phyloP scores from a whole-genome alignment of 2,797 vertebrate genomes.

The Sebastes iracundus region DNA sequence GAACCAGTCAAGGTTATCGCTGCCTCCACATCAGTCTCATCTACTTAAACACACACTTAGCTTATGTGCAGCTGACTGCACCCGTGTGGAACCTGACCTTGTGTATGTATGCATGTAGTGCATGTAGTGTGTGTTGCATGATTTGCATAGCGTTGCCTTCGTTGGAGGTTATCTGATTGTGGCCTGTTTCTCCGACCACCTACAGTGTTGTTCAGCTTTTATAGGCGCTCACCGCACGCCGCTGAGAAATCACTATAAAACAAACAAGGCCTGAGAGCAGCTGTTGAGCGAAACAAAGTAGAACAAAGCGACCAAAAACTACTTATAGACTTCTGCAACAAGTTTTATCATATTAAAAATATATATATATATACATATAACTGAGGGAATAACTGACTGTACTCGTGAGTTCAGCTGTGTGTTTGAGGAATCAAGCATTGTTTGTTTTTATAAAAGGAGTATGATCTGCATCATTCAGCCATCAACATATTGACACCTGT shows the following conservation, averaged over 20 bases:
- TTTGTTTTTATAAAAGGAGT: too few relatives aligned
- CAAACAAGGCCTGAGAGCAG: constrained; percentile 30
- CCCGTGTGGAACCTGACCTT: constrained; percentile 35
- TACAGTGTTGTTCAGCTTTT: constrained; percentile 32
- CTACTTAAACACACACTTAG: constrained; percentile 42
- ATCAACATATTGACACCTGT: too few relatives aligned
- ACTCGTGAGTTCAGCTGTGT: neutral
- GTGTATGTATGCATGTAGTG: constrained; percentile 1
- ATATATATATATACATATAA: too few relatives aligned
- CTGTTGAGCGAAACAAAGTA: constrained; percentile 27
- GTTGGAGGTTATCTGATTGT: constrained; percentile 44
- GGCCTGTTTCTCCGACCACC: constrained; percentile 42
- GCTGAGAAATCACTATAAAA: constrained; percentile 27
- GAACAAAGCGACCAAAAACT: constrained; percentile 21
- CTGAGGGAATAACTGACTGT: too few relatives aligned
- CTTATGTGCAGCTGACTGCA: constrained; percentile 30
- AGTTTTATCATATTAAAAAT: neutral
- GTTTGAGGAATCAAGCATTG: too few relatives aligned
- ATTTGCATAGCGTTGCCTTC: constrained; percentile 38
- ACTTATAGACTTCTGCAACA: neutral
- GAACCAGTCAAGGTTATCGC: constrained; percentile 32
- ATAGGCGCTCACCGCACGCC: constrained; percentile 6
- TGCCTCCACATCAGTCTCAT: constrained; percentile 26
- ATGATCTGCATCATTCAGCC: too few relatives aligned
- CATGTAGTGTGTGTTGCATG: constrained; percentile 6